Evolutionary conservation across 1,140 invertebrate species (phyloP).

Genomic region (Lepidotrigona ventralis): DNA sequence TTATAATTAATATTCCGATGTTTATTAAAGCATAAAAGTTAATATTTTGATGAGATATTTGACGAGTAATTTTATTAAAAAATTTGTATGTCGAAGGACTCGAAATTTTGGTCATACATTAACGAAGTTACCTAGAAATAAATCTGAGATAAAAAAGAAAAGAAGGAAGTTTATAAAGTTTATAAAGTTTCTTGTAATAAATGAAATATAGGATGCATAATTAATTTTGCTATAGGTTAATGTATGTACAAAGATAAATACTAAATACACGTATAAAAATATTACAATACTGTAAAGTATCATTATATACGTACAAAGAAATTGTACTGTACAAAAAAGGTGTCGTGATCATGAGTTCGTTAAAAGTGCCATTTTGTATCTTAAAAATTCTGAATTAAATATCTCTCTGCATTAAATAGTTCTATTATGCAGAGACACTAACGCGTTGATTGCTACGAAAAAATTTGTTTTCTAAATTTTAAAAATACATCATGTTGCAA

Average conservation of each 20-base stretch:
- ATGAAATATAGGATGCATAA: background rate
- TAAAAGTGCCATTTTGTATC: background rate
- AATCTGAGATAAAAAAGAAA: background rate
- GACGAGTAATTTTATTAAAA: background rate
- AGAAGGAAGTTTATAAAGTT: background rate
- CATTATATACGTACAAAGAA: too few species aligned
- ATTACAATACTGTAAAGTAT: background rate
- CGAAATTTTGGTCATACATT: background rate
- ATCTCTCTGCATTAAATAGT: background rate
- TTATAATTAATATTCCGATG: background rate
- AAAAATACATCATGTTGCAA: too few species aligned
- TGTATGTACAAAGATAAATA: background rate
- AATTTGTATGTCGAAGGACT: background rate
- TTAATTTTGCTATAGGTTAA: background rate
- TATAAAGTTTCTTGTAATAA: background rate
- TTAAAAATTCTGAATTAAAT: background rate
- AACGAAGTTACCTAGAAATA: background rate
- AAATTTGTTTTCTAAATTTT: too few species aligned
- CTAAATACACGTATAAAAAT: background rate
- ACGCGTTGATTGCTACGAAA: too few species aligned
- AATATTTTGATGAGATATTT: background rate
- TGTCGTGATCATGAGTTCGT: too few species aligned
- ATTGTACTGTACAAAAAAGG: too few species aligned
- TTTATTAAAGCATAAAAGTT: background rate
- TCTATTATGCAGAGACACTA: too few species aligned